Evolutionary conservation across 2,113 vertebrate genomes (phyloP).

Genomic region (Amphiprion percula): DNA sequence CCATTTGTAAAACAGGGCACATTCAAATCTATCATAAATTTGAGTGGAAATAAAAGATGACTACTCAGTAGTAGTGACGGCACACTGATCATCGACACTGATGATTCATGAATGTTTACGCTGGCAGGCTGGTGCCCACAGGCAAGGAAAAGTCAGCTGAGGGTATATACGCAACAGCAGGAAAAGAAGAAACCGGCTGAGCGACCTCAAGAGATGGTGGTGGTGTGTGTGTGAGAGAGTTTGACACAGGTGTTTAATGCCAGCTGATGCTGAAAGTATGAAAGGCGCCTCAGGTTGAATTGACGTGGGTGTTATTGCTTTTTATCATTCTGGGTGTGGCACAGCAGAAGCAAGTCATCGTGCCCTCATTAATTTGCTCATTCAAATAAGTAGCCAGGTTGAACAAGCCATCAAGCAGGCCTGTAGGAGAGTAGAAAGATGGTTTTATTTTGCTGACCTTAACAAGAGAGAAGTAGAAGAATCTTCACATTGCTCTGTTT

Average conservation of each 20-base stretch:
- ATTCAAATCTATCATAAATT: not conserved
- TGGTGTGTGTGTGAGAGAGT: constrained; percentile 4
- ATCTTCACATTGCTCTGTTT: not conserved
- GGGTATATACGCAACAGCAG: not conserved
- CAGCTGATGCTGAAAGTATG: constrained; percentile 22
- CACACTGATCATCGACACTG: not conserved
- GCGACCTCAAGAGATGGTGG: constrained; percentile 24
- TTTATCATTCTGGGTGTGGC: not conserved
- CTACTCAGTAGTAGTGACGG: not conserved
- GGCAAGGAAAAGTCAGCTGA: constrained; percentile 33
- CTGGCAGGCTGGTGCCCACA: constrained; percentile 8
- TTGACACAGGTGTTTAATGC: constrained; percentile 10
- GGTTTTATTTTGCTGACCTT: not conserved
- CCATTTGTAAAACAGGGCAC: constrained; percentile 7
- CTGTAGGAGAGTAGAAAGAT: not conserved
- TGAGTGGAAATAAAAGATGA: not conserved
- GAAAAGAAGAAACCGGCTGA: constrained; percentile 47
- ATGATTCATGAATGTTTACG: constrained; percentile 66
- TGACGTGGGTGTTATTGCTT: not conserved
- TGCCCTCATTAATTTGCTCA: constrained; percentile 9
- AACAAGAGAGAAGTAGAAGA: not conserved
- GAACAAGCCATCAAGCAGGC: constrained; percentile 9
- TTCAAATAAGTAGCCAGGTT: constrained; percentile 7
- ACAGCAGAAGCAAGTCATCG: not conserved
- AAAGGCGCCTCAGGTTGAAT: not conserved